Base-by-base conservation (phyloP, 2,888 invertebrate species). In the Rhagium mordax region DNA sequence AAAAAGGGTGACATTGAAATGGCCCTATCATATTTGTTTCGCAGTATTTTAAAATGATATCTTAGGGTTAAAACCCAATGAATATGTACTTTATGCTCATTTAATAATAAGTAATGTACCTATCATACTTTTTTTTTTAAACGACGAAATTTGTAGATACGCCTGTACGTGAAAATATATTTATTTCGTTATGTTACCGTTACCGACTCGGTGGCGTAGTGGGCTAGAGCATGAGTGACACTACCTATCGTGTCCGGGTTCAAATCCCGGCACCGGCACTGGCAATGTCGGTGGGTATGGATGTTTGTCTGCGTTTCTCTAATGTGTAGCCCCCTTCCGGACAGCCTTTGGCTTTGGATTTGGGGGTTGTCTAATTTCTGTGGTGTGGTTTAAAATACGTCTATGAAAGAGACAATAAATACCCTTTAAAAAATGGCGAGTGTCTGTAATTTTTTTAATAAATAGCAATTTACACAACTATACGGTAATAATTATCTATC, bases 61-160 rank as follows among this genome's bases (percentile, higher is more conserved):
- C 47, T 47, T 47, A 47, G 47, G 47, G 47, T 47, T 47, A 8
- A 47, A 47, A 47, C 47, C 3, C 4, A 47, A 47, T 5, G 8
- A 47, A 47, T 47, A 47, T 47, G 47, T 47, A 47, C 47, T 47
- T 47, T 47, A 5, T 10, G 47, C 47, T 47, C n/a, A 47, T 47
- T 18, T 53, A 10, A 53, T 20, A 53, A 20, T 20, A 18, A 3
- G 53, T 10, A 53, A 10, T 20, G 53, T 53, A 18, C 20, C 20
- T 53, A 53, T 53, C 53, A 53, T 20, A 53, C 20, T 53, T 16
- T 53, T 20, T 53, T 53, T 53, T 53, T 48, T 10, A 53, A 53
- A 53, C 20, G 8, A 20, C 16, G 53, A 53, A 20, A 20, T 53
- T 53, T 53, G 53, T 20, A 53, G 10, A 53, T 53, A 53, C 53